These are phyloP conservation scores for Cardinalis cardinalis DNA, from an alignment of 2,113 vertebrate genomes.

Conservation along the genomic window DNA sequence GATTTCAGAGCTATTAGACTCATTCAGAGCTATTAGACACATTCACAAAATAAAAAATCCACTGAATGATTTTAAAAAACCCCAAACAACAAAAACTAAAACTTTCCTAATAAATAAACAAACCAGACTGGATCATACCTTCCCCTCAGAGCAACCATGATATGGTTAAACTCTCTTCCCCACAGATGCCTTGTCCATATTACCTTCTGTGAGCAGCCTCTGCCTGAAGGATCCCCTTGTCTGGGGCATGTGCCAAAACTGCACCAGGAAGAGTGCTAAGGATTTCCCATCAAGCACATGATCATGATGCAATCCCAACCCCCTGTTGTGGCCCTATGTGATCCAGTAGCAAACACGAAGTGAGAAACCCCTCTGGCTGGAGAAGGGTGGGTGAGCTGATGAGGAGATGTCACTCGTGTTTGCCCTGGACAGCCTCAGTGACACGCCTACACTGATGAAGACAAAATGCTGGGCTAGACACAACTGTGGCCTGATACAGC, in stretches of 20 bases:
- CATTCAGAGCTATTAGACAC: background rate
- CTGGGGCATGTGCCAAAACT: background rate
- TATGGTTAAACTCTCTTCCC: background rate
- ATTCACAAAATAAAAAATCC: background rate
- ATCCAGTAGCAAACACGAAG: rapidly evolving
- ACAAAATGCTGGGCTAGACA: background rate
- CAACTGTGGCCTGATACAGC: background rate
- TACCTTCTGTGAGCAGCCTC: background rate
- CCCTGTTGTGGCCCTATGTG: background rate
- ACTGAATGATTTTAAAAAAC: background rate
- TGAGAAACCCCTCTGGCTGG: background rate
- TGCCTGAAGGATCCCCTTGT: background rate
- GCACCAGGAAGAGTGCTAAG: background rate
- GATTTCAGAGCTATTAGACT: background rate
- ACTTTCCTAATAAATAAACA: background rate
- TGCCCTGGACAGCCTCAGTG: background rate
- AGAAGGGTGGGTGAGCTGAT: background rate
- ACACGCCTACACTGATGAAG: background rate
- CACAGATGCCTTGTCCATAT: rapidly evolving
- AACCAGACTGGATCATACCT: background rate
- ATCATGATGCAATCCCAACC: background rate
- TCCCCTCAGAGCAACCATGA: background rate
- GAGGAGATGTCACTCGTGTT: rapidly evolving
- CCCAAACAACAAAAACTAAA: background rate
- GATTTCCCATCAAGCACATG: background rate